Percentiles rank a stretch among this genome's conserved stretches.
These are phyloP conservation scores for Wiebesia pumilae DNA, from an alignment of 1,140 invertebrate species.

Conservation along the genomic window DNA sequence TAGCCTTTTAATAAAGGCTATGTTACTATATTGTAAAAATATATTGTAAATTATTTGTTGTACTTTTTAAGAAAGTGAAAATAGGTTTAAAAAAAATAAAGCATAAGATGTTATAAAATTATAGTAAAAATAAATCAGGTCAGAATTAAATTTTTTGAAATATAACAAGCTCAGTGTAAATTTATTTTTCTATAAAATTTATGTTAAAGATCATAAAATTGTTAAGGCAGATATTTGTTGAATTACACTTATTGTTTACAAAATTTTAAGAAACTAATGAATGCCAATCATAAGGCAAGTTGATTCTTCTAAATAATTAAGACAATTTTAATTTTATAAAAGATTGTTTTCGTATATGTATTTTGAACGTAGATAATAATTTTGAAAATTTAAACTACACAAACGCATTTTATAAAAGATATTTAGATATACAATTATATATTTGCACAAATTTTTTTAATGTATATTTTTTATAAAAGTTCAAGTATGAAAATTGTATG, in stretches of 20 bases:
- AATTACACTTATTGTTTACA: conserved; percentile 1
- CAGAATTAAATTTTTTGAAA: conserved; percentile 39
- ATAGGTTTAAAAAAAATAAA: conserved; percentile 9
- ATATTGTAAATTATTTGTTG: conserved; percentile 41
- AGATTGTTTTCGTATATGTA: background rate
- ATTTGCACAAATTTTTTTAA: conserved; percentile 16
- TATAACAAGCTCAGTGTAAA: conserved; percentile 55
- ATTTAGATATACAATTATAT: background rate
- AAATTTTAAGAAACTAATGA: background rate
- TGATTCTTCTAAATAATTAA: background rate
- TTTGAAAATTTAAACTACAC: background rate
- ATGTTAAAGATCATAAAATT: conserved; percentile 57
- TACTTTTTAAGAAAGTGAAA: conserved; percentile 3
- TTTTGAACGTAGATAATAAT: background rate
- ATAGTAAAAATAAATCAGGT: conserved; percentile 34
- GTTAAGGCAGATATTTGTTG: conserved; percentile 52
- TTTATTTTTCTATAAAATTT: conserved; percentile 62
- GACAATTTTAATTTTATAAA: background rate
- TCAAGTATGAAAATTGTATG: conserved; percentile 12
- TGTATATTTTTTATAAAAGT: conserved; percentile 16
- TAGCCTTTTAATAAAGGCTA: conserved; percentile 55
- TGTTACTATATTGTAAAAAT: conserved; percentile 39
- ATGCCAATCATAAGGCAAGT: background rate
- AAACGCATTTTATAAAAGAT: background rate
- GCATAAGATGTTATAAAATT: conserved; percentile 17